phyloP scores from a whole-genome alignment of 2,888 invertebrate genomes.

The Prenolepis imparis region DNA sequence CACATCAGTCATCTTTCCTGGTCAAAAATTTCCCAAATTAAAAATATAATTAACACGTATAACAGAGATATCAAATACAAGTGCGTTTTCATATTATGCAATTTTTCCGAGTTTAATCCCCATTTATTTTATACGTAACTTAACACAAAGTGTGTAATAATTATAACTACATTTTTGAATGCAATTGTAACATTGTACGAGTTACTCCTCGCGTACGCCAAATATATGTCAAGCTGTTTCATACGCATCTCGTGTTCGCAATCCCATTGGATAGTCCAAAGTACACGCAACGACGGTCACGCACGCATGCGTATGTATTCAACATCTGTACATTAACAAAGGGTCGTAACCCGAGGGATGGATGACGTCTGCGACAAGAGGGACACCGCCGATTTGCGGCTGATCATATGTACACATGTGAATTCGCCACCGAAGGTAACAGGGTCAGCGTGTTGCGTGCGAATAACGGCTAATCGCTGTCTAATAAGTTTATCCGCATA shows the following conservation, averaged over 20 bases:
- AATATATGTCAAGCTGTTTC: conserved; percentile 41
- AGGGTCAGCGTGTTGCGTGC: conserved; percentile 77
- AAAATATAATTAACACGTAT: not conserved
- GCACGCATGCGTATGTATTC: conserved; percentile 56
- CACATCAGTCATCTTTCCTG: not conserved
- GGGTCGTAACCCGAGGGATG: conserved; percentile 60
- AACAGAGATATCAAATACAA: not conserved
- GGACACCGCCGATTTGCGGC: conserved; percentile 76
- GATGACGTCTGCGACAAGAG: conserved; percentile 71
- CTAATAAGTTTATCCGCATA: conserved; percentile 77
- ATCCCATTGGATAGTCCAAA: conserved; percentile 53
- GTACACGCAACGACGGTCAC: conserved; percentile 55
- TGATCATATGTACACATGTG: conserved; percentile 70
- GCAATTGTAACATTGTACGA: not conserved
- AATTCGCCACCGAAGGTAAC: conserved; percentile 64
- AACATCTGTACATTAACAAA: conserved; percentile 45
- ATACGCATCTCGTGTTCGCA: conserved; percentile 49
- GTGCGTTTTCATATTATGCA: not conserved
- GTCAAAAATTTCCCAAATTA: not conserved
- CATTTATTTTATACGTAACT: not conserved
- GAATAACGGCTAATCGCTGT: conserved; percentile 79
- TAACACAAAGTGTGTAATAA: not conserved
- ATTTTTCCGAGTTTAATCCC: not conserved
- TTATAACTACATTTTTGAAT: not conserved
- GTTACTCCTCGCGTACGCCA: conserved; percentile 38